phyloP scores from a whole-genome alignment of 2,888 invertebrate genomes.

The Digitonthophagus gazella region DNA sequence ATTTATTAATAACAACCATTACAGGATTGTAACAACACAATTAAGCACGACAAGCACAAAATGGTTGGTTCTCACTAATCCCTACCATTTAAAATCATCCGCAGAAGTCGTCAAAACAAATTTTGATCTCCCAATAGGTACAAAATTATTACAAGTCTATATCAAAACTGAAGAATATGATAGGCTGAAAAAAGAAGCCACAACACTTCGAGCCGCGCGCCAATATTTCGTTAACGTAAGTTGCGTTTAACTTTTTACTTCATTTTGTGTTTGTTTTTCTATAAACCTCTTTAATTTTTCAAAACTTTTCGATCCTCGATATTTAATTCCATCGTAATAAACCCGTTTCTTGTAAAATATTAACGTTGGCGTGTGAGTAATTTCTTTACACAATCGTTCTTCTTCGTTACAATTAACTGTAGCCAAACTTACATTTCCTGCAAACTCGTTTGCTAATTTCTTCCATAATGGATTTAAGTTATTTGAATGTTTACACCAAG shows the following conservation, averaged over 20 bases:
- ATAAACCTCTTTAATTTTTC: conserved; percentile 1
- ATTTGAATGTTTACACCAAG: conserved; percentile 3
- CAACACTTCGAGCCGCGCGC: conserved; percentile 49
- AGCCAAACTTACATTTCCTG: conserved; percentile 1
- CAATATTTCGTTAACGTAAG: conserved; percentile 34
- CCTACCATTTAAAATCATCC: conserved; percentile 78
- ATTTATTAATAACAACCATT: conserved; percentile 35
- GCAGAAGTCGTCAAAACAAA: conserved; percentile 66
- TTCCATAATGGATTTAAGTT: background rate
- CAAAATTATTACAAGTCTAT: conserved; percentile 77
- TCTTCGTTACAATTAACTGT: conserved; percentile 5
- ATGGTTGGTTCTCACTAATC: conserved; percentile 77
- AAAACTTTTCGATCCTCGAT: background rate
- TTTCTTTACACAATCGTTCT: conserved; percentile 5
- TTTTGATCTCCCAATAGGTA: conserved; percentile 76
- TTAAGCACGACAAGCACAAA: conserved; percentile 73
- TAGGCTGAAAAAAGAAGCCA: conserved; percentile 53
- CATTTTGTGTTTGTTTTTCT: background rate
- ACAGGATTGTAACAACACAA: conserved; percentile 79
- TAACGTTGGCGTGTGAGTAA: conserved; percentile 4
- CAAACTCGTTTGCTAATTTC: conserved; percentile 6
- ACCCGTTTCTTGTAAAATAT: conserved; percentile 10
- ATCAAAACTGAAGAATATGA: conserved; percentile 64
- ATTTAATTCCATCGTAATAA: background rate
- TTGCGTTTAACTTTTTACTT: conserved; percentile 5